Percentiles rank a stretch among this genome's conserved stretches.
Conservation (phyloP, 2,888 invertebrate species). For the Neoascia interrupta region DNA sequence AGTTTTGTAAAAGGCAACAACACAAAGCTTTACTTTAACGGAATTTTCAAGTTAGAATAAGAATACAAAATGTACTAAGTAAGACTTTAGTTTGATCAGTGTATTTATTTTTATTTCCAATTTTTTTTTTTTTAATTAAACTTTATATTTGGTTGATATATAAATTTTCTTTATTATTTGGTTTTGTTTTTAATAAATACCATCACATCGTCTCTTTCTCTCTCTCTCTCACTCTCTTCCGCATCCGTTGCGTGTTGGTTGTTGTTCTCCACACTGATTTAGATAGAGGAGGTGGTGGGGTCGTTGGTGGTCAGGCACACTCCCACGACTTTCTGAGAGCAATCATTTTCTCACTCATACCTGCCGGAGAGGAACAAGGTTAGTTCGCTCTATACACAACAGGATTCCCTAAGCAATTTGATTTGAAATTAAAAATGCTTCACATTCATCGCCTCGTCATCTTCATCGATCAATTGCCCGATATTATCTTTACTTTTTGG, state of each 20-base stretch:
- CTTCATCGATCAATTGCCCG: conserved; percentile 54
- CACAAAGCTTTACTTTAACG: conserved; percentile 66
- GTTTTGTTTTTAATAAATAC: conserved; percentile 73
- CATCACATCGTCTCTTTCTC: conserved; percentile 70
- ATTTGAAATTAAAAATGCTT: conserved; percentile 67
- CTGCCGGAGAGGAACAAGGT: conserved; percentile 81
- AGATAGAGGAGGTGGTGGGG: conserved; percentile 54
- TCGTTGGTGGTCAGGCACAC: conserved; percentile 45
- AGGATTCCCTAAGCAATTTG: conserved; percentile 76
- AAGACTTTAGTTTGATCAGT: conserved; percentile 61
- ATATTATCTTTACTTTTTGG: conserved; percentile 26
- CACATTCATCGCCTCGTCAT: conserved; percentile 46
- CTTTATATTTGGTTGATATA: conserved; percentile 25
- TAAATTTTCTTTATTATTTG: conserved; percentile 56
- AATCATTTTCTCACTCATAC: conserved; percentile 78
- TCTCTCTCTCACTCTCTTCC: conserved; percentile 47
- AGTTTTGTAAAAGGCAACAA: conserved; percentile 56
- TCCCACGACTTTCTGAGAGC: conserved; percentile 75
- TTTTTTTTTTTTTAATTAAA: conserved; percentile 32
- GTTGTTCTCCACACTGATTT: conserved; percentile 54
- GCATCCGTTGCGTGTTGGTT: conserved; percentile 36
- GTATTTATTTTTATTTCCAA: conserved; percentile 63
- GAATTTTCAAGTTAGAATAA: conserved; percentile 62
- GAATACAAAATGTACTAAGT: conserved; percentile 42
- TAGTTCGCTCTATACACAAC: conserved; percentile 81